phyloP scores from a whole-genome alignment of 2,113 vertebrate species.

The Pachypanchax playfairii region DNA sequence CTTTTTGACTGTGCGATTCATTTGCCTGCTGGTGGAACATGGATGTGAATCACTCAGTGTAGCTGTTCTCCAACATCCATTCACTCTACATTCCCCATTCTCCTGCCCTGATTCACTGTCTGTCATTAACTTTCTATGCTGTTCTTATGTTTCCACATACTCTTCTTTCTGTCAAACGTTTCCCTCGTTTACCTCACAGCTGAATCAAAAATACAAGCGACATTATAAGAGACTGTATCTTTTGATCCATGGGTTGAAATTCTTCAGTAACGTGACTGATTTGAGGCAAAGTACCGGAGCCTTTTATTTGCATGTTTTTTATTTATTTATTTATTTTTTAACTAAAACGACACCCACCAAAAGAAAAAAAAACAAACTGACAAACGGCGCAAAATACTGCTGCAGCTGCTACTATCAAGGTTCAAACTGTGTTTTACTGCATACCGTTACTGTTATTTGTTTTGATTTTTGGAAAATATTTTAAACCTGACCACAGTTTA shows the following conservation, averaged over 20 bases:
- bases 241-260: background rate
- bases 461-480: no score
- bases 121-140: background rate
- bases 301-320: no score
- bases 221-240: background rate
- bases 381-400: no score
- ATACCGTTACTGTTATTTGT: no score
- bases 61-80: constrained; percentile 48
- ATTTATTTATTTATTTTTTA: no score
- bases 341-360: no score
- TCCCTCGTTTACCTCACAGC: background rate
- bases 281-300: background rate
- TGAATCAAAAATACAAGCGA: background rate
- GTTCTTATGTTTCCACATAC: background rate
- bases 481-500: no score
- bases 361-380: background rate
- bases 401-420: no score
- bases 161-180: background rate
- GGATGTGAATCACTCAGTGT: constrained; percentile 59
- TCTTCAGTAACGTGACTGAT: background rate
- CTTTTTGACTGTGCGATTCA: constrained; percentile 55
- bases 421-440: no score
- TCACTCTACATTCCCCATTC: constrained; percentile 34
- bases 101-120: constrained; percentile 38
- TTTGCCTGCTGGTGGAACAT: constrained; percentile 56